A percentile compares a stretch with the other conserved stretches of the same genome.
phyloP scores from a whole-genome alignment of 1,140 invertebrate species.

The Caenorhabditis remanei region DNA sequence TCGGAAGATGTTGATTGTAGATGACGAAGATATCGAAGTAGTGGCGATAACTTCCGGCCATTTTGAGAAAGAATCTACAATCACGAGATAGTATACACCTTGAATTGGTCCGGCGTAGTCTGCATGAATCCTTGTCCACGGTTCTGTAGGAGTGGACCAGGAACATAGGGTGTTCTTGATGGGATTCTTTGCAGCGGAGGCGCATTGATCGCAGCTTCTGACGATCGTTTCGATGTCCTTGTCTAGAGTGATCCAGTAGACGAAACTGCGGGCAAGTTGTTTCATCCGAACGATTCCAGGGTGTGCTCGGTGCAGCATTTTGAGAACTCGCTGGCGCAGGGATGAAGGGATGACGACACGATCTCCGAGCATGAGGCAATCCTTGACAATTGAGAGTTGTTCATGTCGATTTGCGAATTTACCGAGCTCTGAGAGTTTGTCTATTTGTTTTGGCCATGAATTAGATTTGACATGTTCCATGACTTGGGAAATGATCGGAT shows the following conservation, averaged over 20 bases:
- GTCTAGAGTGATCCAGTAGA: slow-evolving; percentile 80
- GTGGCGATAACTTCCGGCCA: slow-evolving; percentile 79
- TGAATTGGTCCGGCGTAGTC: slow-evolving; percentile 79
- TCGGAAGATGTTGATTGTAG: slow-evolving; percentile 53
- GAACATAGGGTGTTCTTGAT: slow-evolving; percentile 61
- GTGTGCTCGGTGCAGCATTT: slow-evolving; percentile 74
- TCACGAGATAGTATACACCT: slow-evolving; percentile 75
- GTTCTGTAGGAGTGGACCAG: slow-evolving; percentile 66
- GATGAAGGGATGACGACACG: slow-evolving; percentile 70
- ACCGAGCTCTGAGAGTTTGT: background rate
- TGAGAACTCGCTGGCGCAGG: slow-evolving; percentile 67
- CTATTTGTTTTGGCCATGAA: background rate
- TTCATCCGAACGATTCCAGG: slow-evolving; percentile 77
- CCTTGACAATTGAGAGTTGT: background rate
- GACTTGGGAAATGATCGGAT: background rate
- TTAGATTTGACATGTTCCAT: background rate
- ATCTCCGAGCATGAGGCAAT: slow-evolving; percentile 64
- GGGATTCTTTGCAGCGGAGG: slow-evolving; percentile 58
- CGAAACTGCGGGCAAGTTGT: slow-evolving; percentile 70
- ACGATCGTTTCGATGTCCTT: slow-evolving; percentile 78
- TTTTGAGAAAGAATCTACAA: slow-evolving; percentile 80
- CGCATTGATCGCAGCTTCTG: slow-evolving; percentile 79
- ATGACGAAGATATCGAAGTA: slow-evolving; percentile 16
- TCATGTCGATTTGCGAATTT: background rate
- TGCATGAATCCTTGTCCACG: slow-evolving; percentile 77